Percentiles rank a stretch among this genome's conserved stretches.
Evolutionary conservation across 2,888 invertebrate genomes (phyloP).

Genomic region (Hypsopygia costalis): DNA sequence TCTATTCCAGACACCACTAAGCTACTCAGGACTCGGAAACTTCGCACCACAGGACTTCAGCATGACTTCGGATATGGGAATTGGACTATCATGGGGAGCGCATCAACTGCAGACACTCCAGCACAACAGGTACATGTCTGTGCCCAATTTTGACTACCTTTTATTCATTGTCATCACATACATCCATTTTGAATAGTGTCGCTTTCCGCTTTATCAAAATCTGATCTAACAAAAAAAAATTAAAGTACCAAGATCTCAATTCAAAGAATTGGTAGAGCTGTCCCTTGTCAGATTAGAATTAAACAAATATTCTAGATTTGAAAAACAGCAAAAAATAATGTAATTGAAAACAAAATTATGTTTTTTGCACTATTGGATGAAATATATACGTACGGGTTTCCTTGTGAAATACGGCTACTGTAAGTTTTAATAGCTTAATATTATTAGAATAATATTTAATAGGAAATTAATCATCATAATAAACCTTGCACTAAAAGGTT

Average conservation of each 20-base stretch:
- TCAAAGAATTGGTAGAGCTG: not conserved
- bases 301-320: not conserved
- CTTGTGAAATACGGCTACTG: too few relatives aligned
- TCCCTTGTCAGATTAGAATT: too few relatives aligned
- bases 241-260: not conserved
- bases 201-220: not conserved
- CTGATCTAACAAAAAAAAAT: too few relatives aligned
- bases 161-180: slow-evolving; percentile 69
- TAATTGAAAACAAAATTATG: too few relatives aligned
- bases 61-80: slow-evolving; percentile 87
- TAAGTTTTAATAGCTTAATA: too few relatives aligned
- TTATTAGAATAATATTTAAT: too few relatives aligned
- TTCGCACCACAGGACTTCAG: slow-evolving; percentile 90
- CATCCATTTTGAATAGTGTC: slow-evolving; percentile 32
- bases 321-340: too few relatives aligned
- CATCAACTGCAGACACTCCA: slow-evolving; percentile 86
- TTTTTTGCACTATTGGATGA: too few relatives aligned
- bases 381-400: too few relatives aligned
- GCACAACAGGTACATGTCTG: slow-evolving; percentile 85
- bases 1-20: slow-evolving; percentile 68
- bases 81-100: slow-evolving; percentile 84
- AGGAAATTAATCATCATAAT: too few relatives aligned
- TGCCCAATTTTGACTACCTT: slow-evolving; percentile 52
- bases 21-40: slow-evolving; percentile 83
- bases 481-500: too few relatives aligned